These are phyloP conservation scores for Microctonus brassicae DNA, from an alignment of 2,888 invertebrate species.

Conservation along the genomic window DNA sequence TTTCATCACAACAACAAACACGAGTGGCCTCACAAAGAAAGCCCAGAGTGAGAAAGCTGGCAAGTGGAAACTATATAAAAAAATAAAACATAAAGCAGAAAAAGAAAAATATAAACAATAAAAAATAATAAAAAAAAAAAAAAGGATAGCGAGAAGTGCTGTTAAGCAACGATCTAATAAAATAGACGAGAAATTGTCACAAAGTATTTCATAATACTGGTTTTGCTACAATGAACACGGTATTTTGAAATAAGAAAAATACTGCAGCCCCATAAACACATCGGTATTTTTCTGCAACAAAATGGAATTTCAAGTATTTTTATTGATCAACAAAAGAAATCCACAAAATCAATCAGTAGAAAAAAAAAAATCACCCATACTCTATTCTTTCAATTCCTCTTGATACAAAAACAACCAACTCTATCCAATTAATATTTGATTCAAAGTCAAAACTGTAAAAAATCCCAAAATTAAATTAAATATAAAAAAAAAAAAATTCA, in stretches of 20 bases:
- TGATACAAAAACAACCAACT: no score
- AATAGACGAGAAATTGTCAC: slow-evolving; percentile 52
- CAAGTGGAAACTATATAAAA: not conserved
- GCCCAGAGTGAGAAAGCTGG: not conserved
- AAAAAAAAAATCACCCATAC: slow-evolving; percentile 16
- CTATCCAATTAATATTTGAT: no score
- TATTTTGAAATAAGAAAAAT: slow-evolving; percentile 46
- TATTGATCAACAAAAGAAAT: not conserved
- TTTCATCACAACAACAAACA: slow-evolving; percentile 26
- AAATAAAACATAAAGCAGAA: not conserved
- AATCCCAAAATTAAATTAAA: no score
- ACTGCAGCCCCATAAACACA: not conserved
- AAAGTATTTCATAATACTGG: slow-evolving; percentile 60
- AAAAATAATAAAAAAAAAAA: not conserved
- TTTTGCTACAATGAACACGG: slow-evolving; percentile 31
- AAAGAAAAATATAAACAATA: not conserved
- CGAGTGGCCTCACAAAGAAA: slow-evolving; percentile 4
- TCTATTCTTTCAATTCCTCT: no score
- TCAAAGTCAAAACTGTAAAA: no score
- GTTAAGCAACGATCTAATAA: slow-evolving; percentile 28
- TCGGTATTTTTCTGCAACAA: not conserved
- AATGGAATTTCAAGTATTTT: not conserved
- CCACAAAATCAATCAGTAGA: not conserved
- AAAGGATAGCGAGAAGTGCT: slow-evolving; percentile 17
- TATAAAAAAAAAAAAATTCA: no score